Evolutionary conservation across 2,888 invertebrate genomes (phyloP).

Genomic region (Cybosia mesomella): DNA sequence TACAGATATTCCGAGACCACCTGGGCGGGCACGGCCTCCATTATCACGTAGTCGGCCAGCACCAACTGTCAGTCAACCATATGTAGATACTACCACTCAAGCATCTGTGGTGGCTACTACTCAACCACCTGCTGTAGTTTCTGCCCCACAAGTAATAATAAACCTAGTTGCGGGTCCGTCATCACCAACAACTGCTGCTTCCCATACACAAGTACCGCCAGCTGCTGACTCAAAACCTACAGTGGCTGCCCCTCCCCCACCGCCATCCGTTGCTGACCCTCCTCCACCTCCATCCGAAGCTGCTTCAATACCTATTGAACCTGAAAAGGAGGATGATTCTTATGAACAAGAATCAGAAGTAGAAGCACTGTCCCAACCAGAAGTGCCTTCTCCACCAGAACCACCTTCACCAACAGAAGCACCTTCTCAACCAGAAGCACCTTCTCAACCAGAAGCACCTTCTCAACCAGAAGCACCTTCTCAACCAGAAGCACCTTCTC

Average conservation of each 20-base stretch:
- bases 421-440: not conserved
- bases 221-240: not conserved
- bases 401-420: not conserved
- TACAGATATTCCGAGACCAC: not conserved
- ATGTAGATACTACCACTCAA: not conserved
- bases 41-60: not conserved
- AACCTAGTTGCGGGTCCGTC: not conserved
- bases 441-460: not conserved
- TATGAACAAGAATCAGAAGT: not conserved
- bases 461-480: not conserved
- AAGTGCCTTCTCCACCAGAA: not conserved
- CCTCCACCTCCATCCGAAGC: not conserved
- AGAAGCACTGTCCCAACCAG: not conserved
- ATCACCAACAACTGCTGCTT: not conserved
- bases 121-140: not conserved
- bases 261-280: not conserved
- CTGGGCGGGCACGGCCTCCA: not conserved
- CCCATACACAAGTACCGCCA: not conserved
- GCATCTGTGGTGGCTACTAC: not conserved
- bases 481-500: not conserved
- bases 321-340: not conserved
- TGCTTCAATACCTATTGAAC: conserved; percentile 2
- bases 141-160: conserved; percentile 7
- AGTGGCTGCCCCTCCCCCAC: not conserved
- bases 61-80: not conserved